Evolutionary conservation across 2,888 invertebrate species (phyloP), one percentile per base, ranked within the genome.

Genomic region (Argyresthia goedartella): DNA sequence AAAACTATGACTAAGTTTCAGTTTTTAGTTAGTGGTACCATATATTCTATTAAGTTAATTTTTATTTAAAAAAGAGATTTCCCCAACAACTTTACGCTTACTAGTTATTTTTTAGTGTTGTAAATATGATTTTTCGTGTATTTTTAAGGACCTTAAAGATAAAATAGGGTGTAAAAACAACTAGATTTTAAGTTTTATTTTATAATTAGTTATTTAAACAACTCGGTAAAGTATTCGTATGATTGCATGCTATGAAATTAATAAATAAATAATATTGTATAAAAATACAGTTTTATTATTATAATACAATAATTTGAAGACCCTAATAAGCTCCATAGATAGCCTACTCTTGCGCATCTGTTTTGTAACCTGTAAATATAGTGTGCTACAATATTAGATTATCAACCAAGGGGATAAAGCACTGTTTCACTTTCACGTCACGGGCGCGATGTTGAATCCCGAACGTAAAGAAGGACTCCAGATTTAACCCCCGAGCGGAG

Each of bases 1-100:
- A 45, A 59, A 59, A 59, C 58, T 61, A 59, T 60, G 59, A 55
- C 52, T 52, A 54, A 53, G 36, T 35, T 48, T 15, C 36, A 35
- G 35, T 13, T 48, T 14, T n/a, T 48, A 13, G 8, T 14, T 47
- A 33, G 25, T 51, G 56, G 55, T 56, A 58, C 52, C 57, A 58
- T 56, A 58, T 58, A 58, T 56, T 59, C 41, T 59, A 59, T 61
- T 57, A 56, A 56, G 56, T 58, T 56, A 54, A 50, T 55, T 51
- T 57, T 55, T 55, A 35, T 45, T 4, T 48, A 35, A 11, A 35
- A 52, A 49, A 48, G 34, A 43, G 44, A 44, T 15, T 52, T 52
- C 51, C 33, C 34, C 55, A 50, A 49, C n/a, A 50, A 51, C 43
- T 49, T 51, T 59, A 60, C 59, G 59, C 59, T 60, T 60, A 60